Conservation (phyloP, 2,113 vertebrate genomes). For the Origma solitaria region DNA sequence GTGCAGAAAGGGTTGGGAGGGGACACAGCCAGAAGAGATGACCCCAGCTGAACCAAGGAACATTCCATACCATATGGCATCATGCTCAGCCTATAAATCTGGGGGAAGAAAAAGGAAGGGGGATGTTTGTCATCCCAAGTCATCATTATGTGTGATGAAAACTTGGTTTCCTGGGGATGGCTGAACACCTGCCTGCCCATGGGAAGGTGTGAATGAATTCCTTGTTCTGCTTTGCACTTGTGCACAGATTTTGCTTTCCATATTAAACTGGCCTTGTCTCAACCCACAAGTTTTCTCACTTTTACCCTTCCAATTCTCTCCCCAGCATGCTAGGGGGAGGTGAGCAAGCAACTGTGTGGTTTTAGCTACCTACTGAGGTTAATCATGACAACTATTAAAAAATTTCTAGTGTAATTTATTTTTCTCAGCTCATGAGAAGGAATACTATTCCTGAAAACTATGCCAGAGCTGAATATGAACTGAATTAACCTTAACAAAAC, state of each 20-base stretch:
- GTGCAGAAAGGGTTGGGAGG: neutral
- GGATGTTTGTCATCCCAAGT: neutral
- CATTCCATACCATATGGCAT: neutral
- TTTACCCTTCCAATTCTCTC: neutral
- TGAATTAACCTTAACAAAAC: neutral
- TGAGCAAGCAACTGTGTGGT: rapidly evolving
- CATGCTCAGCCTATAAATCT: neutral
- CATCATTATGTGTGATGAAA: neutral
- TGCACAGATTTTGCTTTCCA: neutral
- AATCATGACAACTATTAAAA: neutral
- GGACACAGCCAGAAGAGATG: neutral
- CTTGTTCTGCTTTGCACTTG: neutral
- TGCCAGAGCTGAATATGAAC: neutral
- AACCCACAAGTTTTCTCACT: neutral
- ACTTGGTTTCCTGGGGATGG: neutral
- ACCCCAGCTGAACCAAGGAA: neutral
- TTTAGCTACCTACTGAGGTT: neutral
- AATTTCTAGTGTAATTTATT: neutral
- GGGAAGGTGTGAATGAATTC: neutral
- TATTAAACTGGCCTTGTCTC: neutral
- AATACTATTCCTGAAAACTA: neutral
- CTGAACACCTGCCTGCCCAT: neutral
- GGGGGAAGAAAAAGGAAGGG: neutral
- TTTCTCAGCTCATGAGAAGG: neutral
- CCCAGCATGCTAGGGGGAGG: rapidly evolving